Conservation (phyloP, 2,113 vertebrate species). For the Eurypyga helias region DNA sequence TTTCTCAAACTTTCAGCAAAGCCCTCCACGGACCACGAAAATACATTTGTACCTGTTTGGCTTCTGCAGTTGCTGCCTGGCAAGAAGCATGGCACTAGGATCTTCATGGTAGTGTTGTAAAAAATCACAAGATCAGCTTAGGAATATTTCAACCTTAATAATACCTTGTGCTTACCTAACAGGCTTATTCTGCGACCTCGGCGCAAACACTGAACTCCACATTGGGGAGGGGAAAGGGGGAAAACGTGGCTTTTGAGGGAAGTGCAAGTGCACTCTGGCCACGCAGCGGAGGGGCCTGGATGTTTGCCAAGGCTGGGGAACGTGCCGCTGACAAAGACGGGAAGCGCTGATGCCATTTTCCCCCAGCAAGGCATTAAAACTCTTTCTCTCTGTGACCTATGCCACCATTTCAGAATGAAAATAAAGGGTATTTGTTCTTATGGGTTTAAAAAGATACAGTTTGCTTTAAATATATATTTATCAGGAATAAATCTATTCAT, state of each 20-base stretch:
- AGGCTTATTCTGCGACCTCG: neutral
- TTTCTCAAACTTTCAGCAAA: neutral
- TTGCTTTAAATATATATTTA: neutral
- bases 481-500: neutral
- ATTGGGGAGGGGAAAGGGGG: neutral
- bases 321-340: neutral
- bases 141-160: neutral
- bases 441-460: neutral
- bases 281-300: neutral
- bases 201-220: neutral
- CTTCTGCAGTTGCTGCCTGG: neutral
- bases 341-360: neutral
- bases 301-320: neutral
- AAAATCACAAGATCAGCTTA: neutral
- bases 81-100: neutral
- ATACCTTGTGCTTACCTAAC: neutral
- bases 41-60: neutral
- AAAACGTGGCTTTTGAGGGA: neutral
- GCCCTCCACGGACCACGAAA: neutral
- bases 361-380: neutral
- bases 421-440: neutral
- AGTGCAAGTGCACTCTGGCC: fast-evolving
- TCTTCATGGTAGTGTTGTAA: neutral
- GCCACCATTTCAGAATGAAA: neutral
- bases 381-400: neutral